phyloP scores from a whole-genome alignment of 2,888 invertebrate genomes.

The Callosobruchus maculatus region DNA sequence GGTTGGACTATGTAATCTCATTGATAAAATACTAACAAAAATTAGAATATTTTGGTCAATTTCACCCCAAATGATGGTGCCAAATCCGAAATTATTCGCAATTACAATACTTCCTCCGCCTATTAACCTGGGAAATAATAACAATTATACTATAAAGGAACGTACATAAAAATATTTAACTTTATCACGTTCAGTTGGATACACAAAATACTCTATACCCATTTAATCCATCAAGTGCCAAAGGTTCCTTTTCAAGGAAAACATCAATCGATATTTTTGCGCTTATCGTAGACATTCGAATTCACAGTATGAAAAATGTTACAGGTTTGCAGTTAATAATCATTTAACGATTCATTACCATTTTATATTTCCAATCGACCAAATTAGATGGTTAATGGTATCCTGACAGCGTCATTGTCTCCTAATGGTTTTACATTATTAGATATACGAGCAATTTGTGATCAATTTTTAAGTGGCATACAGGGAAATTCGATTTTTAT shows the following conservation, averaged over 20 bases:
- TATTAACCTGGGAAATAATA: too few species aligned
- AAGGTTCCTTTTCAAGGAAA: neutral
- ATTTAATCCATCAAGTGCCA: neutral
- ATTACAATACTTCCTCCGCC: too few species aligned
- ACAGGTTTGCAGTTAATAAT: neutral
- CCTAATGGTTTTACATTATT: neutral
- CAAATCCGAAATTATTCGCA: too few species aligned
- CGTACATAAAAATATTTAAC: neutral
- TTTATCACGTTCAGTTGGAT: neutral
- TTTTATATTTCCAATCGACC: neutral
- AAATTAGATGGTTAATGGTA: neutral
- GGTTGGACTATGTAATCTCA: too few species aligned
- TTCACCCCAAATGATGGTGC: too few species aligned
- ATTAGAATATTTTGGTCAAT: too few species aligned
- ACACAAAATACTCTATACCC: neutral
- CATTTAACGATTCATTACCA: neutral
- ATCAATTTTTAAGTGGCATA: neutral
- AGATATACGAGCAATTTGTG: neutral
- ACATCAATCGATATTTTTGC: neutral
- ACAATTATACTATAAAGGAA: too few species aligned
- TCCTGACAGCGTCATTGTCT: neutral
- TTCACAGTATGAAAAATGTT: neutral
- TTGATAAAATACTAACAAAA: too few species aligned
- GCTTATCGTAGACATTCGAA: neutral
- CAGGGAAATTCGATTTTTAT: neutral